Percentiles rank a stretch among this genome's conserved stretches.
These are phyloP conservation scores for Dasyornis broadbenti DNA, from an alignment of 2,113 vertebrate species.

Conservation along the genomic window DNA sequence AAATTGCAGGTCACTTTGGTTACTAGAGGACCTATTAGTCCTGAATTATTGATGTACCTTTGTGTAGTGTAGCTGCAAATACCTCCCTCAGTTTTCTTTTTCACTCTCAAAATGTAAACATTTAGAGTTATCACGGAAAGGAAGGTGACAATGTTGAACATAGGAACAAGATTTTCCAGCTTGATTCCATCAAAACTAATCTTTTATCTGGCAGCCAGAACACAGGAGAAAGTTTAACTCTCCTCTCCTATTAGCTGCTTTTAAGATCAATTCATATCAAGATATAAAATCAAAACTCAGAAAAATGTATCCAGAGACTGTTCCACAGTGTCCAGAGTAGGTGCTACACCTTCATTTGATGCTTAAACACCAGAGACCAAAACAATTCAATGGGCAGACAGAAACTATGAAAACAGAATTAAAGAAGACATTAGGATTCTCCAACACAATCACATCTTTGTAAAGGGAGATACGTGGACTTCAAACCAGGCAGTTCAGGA, in stretches of 20 bases:
- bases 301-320: not conserved
- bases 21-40: conserved; percentile 41
- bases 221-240: not conserved
- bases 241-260: not conserved
- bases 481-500: not conserved
- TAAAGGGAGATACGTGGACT: not conserved
- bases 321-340: not conserved
- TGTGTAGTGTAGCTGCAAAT: conserved; percentile 26
- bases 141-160: not conserved
- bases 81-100: conserved; percentile 22
- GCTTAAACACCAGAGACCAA: not conserved
- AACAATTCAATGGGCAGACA: not conserved
- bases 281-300: not conserved
- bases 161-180: not conserved
- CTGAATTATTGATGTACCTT: conserved; percentile 57
- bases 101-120: conserved; percentile 50
- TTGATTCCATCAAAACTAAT: not conserved
- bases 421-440: not conserved
- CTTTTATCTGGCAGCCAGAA: not conserved
- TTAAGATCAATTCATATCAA: not conserved
- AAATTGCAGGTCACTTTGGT: conserved; percentile 50
- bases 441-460: not conserved
- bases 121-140: not conserved
- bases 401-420: not conserved
- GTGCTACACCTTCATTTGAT: not conserved